Conservation (phyloP, 2,888 invertebrate species). For the Heliconius erato region DNA sequence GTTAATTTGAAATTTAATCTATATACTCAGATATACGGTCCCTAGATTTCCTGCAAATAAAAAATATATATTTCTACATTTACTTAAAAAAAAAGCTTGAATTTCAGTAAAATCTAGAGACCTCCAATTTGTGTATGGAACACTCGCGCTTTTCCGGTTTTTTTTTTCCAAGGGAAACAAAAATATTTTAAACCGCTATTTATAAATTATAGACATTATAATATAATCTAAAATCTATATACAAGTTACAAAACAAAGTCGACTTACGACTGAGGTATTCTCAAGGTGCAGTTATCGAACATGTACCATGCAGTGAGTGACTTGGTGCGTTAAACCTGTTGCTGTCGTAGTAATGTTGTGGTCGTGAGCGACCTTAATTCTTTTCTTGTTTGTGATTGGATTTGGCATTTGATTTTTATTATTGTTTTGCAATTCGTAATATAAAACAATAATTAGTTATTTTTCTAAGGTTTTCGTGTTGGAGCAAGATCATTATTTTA, state of each 20-base stretch:
- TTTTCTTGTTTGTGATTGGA: neutral
- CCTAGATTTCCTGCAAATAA: no score
- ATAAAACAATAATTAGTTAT: neutral
- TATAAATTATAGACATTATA: no score
- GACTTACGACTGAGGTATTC: neutral
- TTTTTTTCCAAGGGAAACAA: no score
- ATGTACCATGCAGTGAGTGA: conserved; percentile 5
- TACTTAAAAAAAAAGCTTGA: no score
- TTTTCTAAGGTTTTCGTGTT: neutral
- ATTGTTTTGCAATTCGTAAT: neutral
- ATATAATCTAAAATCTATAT: neutral
- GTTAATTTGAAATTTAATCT: no score
- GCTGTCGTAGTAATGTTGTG: neutral
- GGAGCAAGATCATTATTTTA: neutral
- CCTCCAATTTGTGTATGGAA: no score
- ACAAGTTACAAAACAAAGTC: neutral
- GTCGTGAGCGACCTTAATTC: conserved; percentile 16
- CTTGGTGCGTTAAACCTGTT: conserved; percentile 23
- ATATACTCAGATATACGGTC: no score
- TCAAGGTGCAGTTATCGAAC: conserved; percentile 24
- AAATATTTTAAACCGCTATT: no score
- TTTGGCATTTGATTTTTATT: neutral
- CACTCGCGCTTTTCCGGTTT: no score
- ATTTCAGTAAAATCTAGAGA: no score
- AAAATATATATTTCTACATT: no score